phyloP scores from a whole-genome alignment of 2,888 invertebrate genomes.

The Cephus rjabovi region DNA sequence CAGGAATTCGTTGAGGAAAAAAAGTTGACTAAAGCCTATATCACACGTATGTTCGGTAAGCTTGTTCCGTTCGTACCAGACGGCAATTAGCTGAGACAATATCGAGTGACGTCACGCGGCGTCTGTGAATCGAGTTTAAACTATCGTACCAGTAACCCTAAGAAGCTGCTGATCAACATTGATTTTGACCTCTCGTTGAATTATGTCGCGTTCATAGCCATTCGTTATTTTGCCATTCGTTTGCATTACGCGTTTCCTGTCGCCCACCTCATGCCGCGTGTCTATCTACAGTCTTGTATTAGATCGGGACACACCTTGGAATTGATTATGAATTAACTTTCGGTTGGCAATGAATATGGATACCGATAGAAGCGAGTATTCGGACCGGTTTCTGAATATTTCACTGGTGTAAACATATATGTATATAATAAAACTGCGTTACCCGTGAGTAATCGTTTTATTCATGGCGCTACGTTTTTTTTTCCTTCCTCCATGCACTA shows the following conservation, averaged over 20 bases:
- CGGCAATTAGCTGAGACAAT: neutral
- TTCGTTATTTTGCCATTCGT: slow-evolving; percentile 26
- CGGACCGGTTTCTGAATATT: neutral
- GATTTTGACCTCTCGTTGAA: neutral
- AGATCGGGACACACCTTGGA: slow-evolving; percentile 29
- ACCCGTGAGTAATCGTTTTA: neutral
- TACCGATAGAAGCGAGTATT: neutral
- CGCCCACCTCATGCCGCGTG: slow-evolving; percentile 24
- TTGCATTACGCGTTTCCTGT: slow-evolving; percentile 38
- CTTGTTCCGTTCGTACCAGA: neutral
- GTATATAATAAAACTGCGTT: neutral
- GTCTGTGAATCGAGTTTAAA: neutral
- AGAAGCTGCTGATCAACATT: neutral
- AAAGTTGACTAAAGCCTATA: neutral
- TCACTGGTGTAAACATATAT: neutral
- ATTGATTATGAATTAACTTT: slow-evolving; percentile 31
- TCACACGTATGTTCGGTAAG: neutral
- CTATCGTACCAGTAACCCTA: neutral
- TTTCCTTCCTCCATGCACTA: neutral
- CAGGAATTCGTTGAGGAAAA: neutral
- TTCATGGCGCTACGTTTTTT: neutral
- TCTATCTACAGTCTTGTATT: slow-evolving; percentile 20
- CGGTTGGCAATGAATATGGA: slow-evolving; percentile 25
- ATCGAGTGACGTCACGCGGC: neutral
- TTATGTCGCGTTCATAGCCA: neutral